Percentiles rank a stretch among this genome's conserved stretches.
phyloP scores from a whole-genome alignment of 2,113 vertebrate species.

The Strix aluco region DNA sequence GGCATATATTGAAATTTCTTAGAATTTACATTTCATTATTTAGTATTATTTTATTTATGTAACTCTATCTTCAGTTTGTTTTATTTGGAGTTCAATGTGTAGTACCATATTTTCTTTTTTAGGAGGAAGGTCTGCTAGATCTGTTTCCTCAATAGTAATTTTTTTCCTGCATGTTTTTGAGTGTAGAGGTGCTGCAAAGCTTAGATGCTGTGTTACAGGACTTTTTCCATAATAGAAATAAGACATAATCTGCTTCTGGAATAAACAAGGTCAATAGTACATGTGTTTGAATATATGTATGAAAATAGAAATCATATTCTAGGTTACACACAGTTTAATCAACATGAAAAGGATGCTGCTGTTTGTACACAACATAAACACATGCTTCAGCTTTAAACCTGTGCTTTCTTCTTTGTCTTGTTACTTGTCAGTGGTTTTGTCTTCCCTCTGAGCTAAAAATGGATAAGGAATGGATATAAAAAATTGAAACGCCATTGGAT shows the following conservation, averaged over 20 bases:
- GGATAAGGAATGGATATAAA: neutral
- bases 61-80: conserved; percentile 40
- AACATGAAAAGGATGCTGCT: neutral
- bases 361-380: neutral
- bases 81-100: conserved; percentile 18
- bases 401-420: neutral
- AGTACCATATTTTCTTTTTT: neutral
- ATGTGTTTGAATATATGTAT: neutral
- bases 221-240: neutral
- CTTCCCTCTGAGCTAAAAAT: neutral
- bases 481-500: neutral
- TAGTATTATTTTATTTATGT: conserved; percentile 54
- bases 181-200: neutral
- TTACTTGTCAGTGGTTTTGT: neutral
- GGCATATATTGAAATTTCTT: conserved; percentile 1
- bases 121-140: neutral
- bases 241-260: neutral
- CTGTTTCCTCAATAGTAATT: neutral
- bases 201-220: neutral
- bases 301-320: neutral
- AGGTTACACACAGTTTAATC: neutral
- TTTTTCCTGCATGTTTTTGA: neutral
- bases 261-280: neutral
- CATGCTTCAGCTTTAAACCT: neutral
- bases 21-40: conserved; percentile 56